Base-by-base conservation (phyloP, 2,113 vertebrate genomes). In the Eublepharis macularius region DNA sequence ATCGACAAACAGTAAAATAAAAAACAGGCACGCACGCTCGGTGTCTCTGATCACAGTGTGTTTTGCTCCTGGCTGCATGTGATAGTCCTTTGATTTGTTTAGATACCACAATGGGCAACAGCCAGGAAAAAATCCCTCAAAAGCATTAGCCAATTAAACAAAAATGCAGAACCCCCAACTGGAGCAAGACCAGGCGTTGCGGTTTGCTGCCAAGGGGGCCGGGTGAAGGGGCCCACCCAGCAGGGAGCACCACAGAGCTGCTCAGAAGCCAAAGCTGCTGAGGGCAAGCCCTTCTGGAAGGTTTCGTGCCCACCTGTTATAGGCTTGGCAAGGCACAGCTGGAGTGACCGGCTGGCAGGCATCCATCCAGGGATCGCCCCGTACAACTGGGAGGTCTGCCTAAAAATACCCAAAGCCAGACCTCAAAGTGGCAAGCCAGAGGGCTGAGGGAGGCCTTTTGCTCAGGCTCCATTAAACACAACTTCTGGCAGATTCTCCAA, bases 91-190 rank as follows among this genome's bases (percentile, higher is more conserved):
- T 7, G 36, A 68, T 9, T 88, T 85, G 79, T 85, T 93, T 87
- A 89, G 87, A 75, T 2, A 72, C 70, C 57, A 69, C 6, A 13
- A 2, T 1, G 41, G 26, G 85, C 86, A 75, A 89, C 88, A 82
- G 88, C 86, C 89, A 90, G 91, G 90, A 88, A 92, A n/a, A 93
- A 94, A 93, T 93, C 85, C 19, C 11, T 92, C 93, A 92, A 74
- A 92, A 81, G 1, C 41, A 51, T 88, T 83, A 68, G 76, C 89
- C 94, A 93, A 84, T 85, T 92, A 83, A 90, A 88, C 8, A 89
- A 79, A 92, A 90, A 94, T 2, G 11, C 5, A 0, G 66, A 12
- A 14, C 32, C 36, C 39, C 68, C 84, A 86, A 60, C 1, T 2
- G 13, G 66, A 13, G 43, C 4, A 13, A 49, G 32, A 17, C 13